Percentiles rank a stretch among this genome's conserved stretches.
Evolutionary conservation across 2,797 vertebrate species (phyloP).

Genomic region (Crenichthys baileyi): DNA sequence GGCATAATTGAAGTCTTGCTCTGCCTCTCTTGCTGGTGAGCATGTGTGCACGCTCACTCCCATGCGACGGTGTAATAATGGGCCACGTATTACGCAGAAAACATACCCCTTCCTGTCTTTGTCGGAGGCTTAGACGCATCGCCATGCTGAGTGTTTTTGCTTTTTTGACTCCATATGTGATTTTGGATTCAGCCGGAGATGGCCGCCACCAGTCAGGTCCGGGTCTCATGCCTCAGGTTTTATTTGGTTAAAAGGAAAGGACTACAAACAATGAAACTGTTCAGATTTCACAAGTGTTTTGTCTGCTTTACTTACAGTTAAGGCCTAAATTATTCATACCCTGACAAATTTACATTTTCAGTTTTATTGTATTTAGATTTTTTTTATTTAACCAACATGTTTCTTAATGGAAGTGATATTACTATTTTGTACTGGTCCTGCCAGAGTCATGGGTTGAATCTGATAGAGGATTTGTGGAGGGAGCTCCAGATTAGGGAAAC

Average conservation of each 20-base stretch:
- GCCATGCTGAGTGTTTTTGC: conserved; percentile 30
- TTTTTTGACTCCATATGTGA: conserved; percentile 14
- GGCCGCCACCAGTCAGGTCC: conserved; percentile 71
- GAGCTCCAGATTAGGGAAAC: too few species aligned
- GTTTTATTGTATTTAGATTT: too few species aligned
- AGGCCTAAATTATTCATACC: too few species aligned
- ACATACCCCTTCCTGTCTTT: conserved; percentile 71
- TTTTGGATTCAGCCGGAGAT: conserved; percentile 34
- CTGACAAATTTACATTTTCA: too few species aligned
- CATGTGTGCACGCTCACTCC: conserved; percentile 1
- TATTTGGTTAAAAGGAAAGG: not conserved
- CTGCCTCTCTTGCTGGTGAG: conserved; percentile 32
- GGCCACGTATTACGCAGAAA: conserved; percentile 62
- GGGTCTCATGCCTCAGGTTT: not conserved
- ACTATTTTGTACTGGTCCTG: not conserved
- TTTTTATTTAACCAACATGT: too few species aligned
- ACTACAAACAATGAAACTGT: not conserved
- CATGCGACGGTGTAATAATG: conserved; percentile 74
- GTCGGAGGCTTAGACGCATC: conserved; percentile 67
- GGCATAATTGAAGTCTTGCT: conserved; percentile 65
- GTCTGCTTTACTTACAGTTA: not conserved
- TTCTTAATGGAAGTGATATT: too few species aligned
- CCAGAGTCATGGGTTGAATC: not conserved
- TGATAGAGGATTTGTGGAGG: not conserved
- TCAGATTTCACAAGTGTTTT: not conserved